These are phyloP conservation scores for Loxodonta africana DNA, from an alignment of 2,113 vertebrate genomes.

Conservation along the genomic window DNA sequence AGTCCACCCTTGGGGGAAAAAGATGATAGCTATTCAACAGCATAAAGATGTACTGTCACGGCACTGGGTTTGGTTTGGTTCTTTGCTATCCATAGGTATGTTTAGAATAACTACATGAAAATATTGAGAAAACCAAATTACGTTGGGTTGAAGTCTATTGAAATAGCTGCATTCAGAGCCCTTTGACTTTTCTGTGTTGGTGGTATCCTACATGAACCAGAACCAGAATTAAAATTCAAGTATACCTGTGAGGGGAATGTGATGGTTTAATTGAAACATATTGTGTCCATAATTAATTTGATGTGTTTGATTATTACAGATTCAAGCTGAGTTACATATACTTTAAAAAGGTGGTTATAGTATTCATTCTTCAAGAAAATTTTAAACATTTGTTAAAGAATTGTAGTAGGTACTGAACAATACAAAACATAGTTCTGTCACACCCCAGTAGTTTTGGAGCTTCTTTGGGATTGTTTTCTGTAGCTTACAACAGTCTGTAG, in stretches of 20 bases:
- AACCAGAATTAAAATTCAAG: constrained; percentile 4
- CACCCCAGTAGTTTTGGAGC: not conserved
- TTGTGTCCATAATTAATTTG: not conserved
- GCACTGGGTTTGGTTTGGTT: too few relatives aligned
- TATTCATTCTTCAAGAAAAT: constrained; percentile 28
- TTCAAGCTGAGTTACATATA: not conserved
- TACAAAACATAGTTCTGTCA: not conserved
- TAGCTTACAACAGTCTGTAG: not conserved
- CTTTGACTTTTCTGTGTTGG: not conserved
- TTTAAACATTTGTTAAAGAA: not conserved
- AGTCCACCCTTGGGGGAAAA: not conserved
- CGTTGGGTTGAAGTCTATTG: not conserved
- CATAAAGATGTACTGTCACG: not conserved
- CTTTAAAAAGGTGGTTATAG: not conserved
- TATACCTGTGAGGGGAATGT: not conserved
- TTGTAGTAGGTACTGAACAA: not conserved
- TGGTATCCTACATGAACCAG: not conserved
- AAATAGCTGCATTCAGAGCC: not conserved
- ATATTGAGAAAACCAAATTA: constrained; percentile 1
- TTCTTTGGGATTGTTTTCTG: constrained; percentile 17
- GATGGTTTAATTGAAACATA: not conserved
- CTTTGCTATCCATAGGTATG: not conserved
- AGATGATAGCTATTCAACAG: not conserved
- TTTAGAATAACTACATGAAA: not conserved
- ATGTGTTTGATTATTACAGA: constrained; percentile 3